Base-by-base conservation (phyloP, 2,113 vertebrate species). In the Steatornis caripensis region DNA sequence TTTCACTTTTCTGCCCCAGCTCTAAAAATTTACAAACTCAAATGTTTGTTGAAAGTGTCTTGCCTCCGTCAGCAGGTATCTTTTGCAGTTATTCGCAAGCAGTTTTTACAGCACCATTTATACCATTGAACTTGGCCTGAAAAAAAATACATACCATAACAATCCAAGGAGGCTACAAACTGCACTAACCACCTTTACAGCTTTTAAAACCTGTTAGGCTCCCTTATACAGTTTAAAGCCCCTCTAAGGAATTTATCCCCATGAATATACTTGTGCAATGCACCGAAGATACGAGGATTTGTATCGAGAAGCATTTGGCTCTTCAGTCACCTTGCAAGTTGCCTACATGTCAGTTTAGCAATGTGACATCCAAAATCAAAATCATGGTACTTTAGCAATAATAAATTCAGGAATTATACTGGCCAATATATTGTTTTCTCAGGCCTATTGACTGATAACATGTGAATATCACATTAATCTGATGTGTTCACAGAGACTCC, bases 191-290 rank as follows among this genome's bases (percentile, higher is more conserved):
- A 92, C 75, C 64, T 91, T 93, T 51, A 89, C 55, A 93, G 58
- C 58, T 57, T 94, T 90, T 70, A 83, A 93, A 84, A 76, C 55
- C 51, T 95, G 11, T 95, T 92, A 90, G 84, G 37, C 12, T 90
- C 39, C 53, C 32, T 77, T 84, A 49, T 8, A 70, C 27, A 83
- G 43, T 57, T 55, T 80, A 86, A 91, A 95, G 60, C 32, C 34
- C 54, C 70, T 77, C 45, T 65, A 61, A 79, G 78, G 89, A 69
- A 69, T 93, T 83, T 88, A 85, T 54, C 37, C 27, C 58, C 36
- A 61, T 58, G 62, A 72, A 77, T 61, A 91, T 15, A 76, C 54
- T 75, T 69, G 39, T 57, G 53, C 57, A 85, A 82, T 0, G 3
- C 57, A 68, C 0, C 0, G 51, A 72, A 82, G 26, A 21, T 41